A percentile compares a stretch with the other conserved stretches of the same genome.
These are phyloP conservation scores for Patella caerulea DNA, from an alignment of 2,888 invertebrate species.

Conservation along the genomic window DNA sequence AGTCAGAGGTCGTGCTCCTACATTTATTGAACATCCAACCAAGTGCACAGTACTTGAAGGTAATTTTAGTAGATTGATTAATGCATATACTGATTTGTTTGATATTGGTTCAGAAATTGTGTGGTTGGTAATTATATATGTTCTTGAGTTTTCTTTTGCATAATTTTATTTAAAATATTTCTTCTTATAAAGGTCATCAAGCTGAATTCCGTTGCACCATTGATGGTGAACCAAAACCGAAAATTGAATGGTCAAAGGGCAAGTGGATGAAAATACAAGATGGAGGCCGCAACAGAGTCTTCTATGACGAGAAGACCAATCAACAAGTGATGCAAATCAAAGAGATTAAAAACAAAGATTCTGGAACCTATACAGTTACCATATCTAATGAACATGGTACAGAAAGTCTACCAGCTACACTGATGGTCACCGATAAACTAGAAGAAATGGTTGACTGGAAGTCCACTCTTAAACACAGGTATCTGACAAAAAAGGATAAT, in stretches of 20 bases:
- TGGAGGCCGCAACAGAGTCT: slow-evolving; percentile 59
- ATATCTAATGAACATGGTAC: slow-evolving; percentile 68
- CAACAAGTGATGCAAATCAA: slow-evolving; percentile 67
- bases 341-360: slow-evolving; percentile 66
- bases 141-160: too few relatives aligned
- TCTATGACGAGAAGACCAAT: slow-evolving; percentile 59
- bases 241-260: slow-evolving; percentile 70
- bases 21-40: slow-evolving; percentile 66
- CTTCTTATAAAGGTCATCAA: slow-evolving; percentile 51
- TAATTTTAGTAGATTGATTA: slow-evolving; percentile 23
- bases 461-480: slow-evolving; percentile 68
- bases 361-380: slow-evolving; percentile 70
- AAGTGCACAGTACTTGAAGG: slow-evolving; percentile 70
- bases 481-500: background rate
- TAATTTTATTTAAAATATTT: background rate
- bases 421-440: slow-evolving; percentile 69
- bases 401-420: slow-evolving; percentile 66
- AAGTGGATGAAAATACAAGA: slow-evolving; percentile 68
- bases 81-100: too few relatives aligned
- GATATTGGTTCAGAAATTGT: too few relatives aligned
- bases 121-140: too few relatives aligned
- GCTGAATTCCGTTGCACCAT: slow-evolving; percentile 68
- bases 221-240: slow-evolving; percentile 68
- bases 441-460: slow-evolving; percentile 70
- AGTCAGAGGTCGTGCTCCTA: slow-evolving; percentile 69